Evolutionary conservation across 2,113 vertebrate species (phyloP).

Genomic region (Peromyscus maniculatus): DNA sequence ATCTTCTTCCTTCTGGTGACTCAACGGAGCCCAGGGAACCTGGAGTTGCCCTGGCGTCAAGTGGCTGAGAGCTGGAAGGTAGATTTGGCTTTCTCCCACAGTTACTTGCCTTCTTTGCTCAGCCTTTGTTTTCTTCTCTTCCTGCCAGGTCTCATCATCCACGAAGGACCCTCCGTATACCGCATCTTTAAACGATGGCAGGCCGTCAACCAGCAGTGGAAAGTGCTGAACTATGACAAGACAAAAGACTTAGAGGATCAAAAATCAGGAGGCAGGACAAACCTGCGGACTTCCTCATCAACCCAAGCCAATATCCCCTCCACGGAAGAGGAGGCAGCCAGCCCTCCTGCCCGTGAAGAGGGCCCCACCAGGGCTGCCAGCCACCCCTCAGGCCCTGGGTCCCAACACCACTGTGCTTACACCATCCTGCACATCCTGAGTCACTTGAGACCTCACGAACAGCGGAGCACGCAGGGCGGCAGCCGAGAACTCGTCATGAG

Average conservation of each 20-base stretch:
- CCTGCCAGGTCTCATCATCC: slow-evolving; percentile 95
- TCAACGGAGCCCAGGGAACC: accelerated
- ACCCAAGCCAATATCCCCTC: slow-evolving; percentile 89
- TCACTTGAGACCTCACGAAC: slow-evolving; percentile 96
- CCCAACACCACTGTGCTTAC: slow-evolving; percentile 98
- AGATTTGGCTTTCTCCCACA: background rate
- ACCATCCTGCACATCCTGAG: slow-evolving; percentile 98
- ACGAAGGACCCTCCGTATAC: slow-evolving; percentile 98
- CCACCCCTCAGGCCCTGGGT: slow-evolving; percentile 88
- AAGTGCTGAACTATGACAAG: slow-evolving; percentile 99
- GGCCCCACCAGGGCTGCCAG: slow-evolving; percentile 86
- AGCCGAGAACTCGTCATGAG: slow-evolving; percentile 99
- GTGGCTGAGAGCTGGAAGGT: background rate
- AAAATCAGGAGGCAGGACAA: slow-evolving; percentile 92
- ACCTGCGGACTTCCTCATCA: slow-evolving; percentile 91
- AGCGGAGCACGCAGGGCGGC: slow-evolving; percentile 91
- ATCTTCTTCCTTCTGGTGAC: background rate
- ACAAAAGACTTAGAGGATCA: slow-evolving; percentile 95
- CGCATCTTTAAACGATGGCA: slow-evolving; percentile 99
- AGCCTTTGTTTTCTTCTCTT: slow-evolving; percentile 54
- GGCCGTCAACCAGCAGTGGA: slow-evolving; percentile 99
- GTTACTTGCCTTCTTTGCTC: background rate
- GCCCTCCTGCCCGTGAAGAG: slow-evolving; percentile 70
- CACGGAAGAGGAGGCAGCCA: background rate
- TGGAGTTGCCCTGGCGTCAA: background rate